A percentile compares a stretch with the other conserved stretches of the same genome.
Conservation (phyloP, 2,797 vertebrate genomes). For the Heliangelus exortis region DNA sequence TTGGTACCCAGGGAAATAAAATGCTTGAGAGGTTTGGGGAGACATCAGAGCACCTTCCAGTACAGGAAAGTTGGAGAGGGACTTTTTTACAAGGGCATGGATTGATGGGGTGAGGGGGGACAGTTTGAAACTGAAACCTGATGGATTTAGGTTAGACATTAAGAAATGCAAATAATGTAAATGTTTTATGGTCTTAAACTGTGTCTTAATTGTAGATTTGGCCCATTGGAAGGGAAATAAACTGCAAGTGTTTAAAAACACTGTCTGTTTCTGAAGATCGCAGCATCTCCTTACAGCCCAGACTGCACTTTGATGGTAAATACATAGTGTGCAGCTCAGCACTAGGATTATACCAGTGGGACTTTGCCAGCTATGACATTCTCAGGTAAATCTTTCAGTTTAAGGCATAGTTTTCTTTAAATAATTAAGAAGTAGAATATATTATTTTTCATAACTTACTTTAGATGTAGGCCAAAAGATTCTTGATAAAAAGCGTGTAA, state of each 20-base stretch:
- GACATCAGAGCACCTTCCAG: too few relatives aligned
- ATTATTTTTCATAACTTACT: background rate
- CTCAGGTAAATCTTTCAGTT: conserved; percentile 85
- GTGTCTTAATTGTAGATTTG: conserved; percentile 87
- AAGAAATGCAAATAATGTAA: background rate
- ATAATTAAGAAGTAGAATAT: background rate
- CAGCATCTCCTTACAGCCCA: conserved; percentile 94
- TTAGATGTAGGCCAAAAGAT: background rate
- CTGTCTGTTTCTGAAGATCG: conserved; percentile 94
- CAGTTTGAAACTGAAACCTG: too few relatives aligned
- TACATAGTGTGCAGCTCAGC: conserved; percentile 97
- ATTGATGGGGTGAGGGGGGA: too few relatives aligned
- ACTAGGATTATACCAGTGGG: conserved; percentile 97
- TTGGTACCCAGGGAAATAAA: background rate
- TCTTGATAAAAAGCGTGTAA: background rate
- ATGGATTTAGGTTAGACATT: too few relatives aligned
- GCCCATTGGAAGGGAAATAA: conserved; percentile 98
- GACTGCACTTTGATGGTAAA: conserved; percentile 96
- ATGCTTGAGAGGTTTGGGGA: background rate
- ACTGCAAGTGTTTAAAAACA: conserved; percentile 97
- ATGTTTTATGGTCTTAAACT: background rate
- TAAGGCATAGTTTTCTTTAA: background rate
- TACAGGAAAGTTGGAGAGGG: too few relatives aligned
- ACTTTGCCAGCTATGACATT: conserved; percentile 96
- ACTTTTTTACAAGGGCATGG: too few relatives aligned